Base-by-base conservation (phyloP, 2,888 invertebrate species). In the Cyaniris semiargus region DNA sequence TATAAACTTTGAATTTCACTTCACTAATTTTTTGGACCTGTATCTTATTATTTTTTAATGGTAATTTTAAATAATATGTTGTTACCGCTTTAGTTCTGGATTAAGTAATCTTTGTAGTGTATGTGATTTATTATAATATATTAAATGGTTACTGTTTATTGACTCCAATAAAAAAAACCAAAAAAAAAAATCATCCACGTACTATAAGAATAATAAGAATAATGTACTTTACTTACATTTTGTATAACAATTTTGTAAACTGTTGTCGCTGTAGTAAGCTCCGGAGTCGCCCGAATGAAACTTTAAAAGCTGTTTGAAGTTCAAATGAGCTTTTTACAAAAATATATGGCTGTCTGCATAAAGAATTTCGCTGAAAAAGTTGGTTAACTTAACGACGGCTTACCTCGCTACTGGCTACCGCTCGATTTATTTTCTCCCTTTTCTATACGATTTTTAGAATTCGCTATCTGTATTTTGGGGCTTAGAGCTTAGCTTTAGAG, bases 361-460 rank as follows among this genome's bases (percentile, higher is more conserved):
- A 82, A 82, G 78, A 80, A 83, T 84, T 81, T 81, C 76, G 79
- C 82, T 81, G 78, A 80, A 80, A 79, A 81, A 83, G 79, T 83
- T 80, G 79, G 71, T 75, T 70, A 80, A 80, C 79, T 82, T 81
- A 81, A 79, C 80, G 81, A 82, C 78, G 80, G 77, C 78, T 70
- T 76, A 76, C 79, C 75, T 78, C 76, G 27, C 70, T 44, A 60
- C 38, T 70, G 72, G 58, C 15, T 66, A 78, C 76, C 48, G 44
- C 56, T 34, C 79, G 79, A 75, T 80, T 79, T 70, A 27, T 23
- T 78, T 78, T 79, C 75, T 78, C 76, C 78, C 79, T 80, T 78
- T 79, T 78, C 80, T 77, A 79, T 77, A 77, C 77, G 60, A 53
- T 74, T 74, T 74, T 18, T 10, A 66, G 13, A 66, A 66, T 27